Base-by-base conservation (phyloP, 2,113 vertebrate genomes). In the Podarcis muralis region DNA sequence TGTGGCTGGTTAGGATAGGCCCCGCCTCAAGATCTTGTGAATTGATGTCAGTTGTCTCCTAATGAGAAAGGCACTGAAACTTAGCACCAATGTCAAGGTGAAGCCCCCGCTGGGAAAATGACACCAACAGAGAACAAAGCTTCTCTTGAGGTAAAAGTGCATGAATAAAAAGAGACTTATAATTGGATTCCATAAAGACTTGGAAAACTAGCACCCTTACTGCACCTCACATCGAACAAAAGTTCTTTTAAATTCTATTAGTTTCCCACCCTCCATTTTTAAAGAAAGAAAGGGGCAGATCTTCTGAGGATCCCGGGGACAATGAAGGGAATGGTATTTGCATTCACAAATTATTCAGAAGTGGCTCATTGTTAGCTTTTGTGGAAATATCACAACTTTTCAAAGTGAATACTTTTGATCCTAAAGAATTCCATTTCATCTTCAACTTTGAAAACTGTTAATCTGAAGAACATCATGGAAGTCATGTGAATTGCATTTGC, bases 111-210 rank as follows among this genome's bases (percentile, higher is more conserved):
- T 97, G 97, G 96, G 97, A 96, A 95, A 95, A 95, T 95, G 96
- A 96, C 96, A 97, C 93, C 82, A 87, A 88, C 59, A 8, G 93
- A 96, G 92, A 97, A 96, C 91, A 96, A 96, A 96, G 95, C 94
- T 96, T 85, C 80, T 96, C 92, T 96, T 96, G 92, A 90, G 91
- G 95, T 96, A 96, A 88, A 95, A 92, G 95, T 94, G 85, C 95
- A 95, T 97, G 95, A 97, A 97, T 97, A 97, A 93, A 96, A 96
- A 97, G 95, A 93, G 94, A 90, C 77, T 93, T 96, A 94, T 97
- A 97, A 97, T 97, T 97, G 96, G 96, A 96, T 97, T 97, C 92
- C 95, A 96, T 97, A 97, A 97, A 97, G 96, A 96, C 89, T 94
- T 92, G 89, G 93, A 95, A 95, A 96, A 96, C 94, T 96, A 96